A percentile compares a stretch with the other conserved stretches of the same genome.
phyloP scores from a whole-genome alignment of 2,797 vertebrate species.

The Gymnocypris eckloni region DNA sequence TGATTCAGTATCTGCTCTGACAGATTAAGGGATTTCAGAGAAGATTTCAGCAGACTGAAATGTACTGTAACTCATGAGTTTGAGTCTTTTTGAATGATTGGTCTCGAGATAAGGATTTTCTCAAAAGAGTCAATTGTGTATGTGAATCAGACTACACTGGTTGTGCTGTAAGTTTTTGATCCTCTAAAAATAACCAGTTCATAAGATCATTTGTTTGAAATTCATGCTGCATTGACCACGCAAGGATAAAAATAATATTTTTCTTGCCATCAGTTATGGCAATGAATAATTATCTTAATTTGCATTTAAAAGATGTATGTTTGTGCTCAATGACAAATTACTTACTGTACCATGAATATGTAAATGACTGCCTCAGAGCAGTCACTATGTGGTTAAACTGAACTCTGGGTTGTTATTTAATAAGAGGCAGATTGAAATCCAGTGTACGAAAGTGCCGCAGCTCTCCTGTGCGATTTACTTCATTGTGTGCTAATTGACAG shows the following conservation, averaged over 20 bases:
- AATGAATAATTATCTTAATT: not conserved
- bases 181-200: not conserved
- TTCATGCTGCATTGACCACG: not conserved
- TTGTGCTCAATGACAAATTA: not conserved
- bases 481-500: not conserved
- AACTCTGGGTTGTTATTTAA: not conserved
- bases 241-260: not conserved
- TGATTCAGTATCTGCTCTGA: not conserved
- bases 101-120: not conserved
- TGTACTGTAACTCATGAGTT: not conserved
- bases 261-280: constrained; percentile 4
- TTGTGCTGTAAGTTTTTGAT: too few relatives aligned
- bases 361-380: not conserved
- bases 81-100: not conserved
- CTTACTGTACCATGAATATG: not conserved
- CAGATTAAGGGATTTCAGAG: not conserved
- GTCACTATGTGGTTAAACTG: not conserved
- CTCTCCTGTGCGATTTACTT: not conserved
- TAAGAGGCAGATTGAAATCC: not conserved
- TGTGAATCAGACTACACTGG: not conserved
- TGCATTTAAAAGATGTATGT: not conserved
- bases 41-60: not conserved
- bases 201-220: not conserved
- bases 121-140: not conserved
- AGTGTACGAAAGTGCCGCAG: not conserved